Base-by-base conservation (phyloP, 2,113 vertebrate genomes). In the Nyctibius bracteatus region DNA sequence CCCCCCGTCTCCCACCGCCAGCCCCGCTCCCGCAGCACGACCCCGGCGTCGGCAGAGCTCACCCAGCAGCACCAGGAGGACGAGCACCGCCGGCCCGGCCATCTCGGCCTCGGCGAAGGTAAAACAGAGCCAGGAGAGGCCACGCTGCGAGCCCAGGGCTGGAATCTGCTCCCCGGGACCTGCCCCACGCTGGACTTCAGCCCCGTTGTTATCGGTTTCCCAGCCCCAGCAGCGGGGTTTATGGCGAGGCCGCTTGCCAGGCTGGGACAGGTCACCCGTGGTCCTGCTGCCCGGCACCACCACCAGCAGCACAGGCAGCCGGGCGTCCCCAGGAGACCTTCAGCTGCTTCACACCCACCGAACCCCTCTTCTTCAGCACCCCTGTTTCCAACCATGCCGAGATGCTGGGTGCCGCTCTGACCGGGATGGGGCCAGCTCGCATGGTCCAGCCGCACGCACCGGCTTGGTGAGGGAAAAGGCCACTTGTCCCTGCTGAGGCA, bases 121-220 rank as follows among this genome's bases (percentile, higher is more conserved):
- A 7, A 33, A 62, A n/a, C 2, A 0, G 55, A 81, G 86, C 49
- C 4, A 1, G 6, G 25, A 81, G 52, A 81, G 23, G 67, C 31
- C 58, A n/a, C 62, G 1, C 33, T 0, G n/a, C 0, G 31, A 90
- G 62, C 54, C 14, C 10, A 5, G 10, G n/a, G 75, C 63, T 94
- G 94, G 82, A 95, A 87, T 93, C 81, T 67, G 68, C 62, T 39
- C 75, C 65, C 15, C 2, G 2, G 31, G 74, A 71, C 27, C 55
- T 14, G 62, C 49, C 28, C 9, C 1, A 3, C 0, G 2, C 6
- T 97, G 97, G 97, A 97, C 97, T 97, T 97, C 91, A 94, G 84
- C 82, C 97, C 59, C 47, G 1, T 37, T 2, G 87, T 96, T 96
- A 92, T 91, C 93, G 1, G 51, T 10, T 21, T 46, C 13, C 49